phyloP scores from a whole-genome alignment of 2,888 invertebrate species.

The Platycheirus rosarum region DNA sequence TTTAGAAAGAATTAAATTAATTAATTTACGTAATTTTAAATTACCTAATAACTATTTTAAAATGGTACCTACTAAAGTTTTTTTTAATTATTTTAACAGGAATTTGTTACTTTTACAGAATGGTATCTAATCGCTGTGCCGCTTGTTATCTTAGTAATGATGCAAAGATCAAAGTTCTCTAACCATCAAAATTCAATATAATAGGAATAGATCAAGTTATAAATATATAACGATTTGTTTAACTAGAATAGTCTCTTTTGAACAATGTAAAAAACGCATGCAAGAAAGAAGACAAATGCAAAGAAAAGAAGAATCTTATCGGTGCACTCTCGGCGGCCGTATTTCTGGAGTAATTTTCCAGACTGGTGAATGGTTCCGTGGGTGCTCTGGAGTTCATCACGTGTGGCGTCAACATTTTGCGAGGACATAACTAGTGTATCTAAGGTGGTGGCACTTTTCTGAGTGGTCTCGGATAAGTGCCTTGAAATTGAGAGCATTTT shows the following conservation, averaged over 20 bases:
- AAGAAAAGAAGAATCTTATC: conserved; percentile 95
- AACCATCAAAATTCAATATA: conserved; percentile 52
- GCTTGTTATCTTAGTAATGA: background rate
- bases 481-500: conserved; percentile 92
- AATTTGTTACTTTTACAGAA: conserved; percentile 35
- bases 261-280: conserved; percentile 95
- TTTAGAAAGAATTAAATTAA: conserved; percentile 14
- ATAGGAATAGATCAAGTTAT: conserved; percentile 82
- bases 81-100: conserved; percentile 59
- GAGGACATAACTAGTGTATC: conserved; percentile 89
- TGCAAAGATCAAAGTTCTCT: background rate
- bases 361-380: conserved; percentile 94
- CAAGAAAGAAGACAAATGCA: conserved; percentile 93
- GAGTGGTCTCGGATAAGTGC: conserved; percentile 93
- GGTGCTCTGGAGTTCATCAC: conserved; percentile 92
- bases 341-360: conserved; percentile 95
- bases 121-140: conserved; percentile 45
- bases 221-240: conserved; percentile 83
- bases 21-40: conserved; percentile 12
- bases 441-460: conserved; percentile 92
- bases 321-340: conserved; percentile 96
- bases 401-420: conserved; percentile 88
- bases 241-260: conserved; percentile 92
- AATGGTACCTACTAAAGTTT: conserved; percentile 22
- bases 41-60: conserved; percentile 40